phyloP scores from a whole-genome alignment of 92 coral and sea anemone species.

The Parazoanthus atlanticus region DNA sequence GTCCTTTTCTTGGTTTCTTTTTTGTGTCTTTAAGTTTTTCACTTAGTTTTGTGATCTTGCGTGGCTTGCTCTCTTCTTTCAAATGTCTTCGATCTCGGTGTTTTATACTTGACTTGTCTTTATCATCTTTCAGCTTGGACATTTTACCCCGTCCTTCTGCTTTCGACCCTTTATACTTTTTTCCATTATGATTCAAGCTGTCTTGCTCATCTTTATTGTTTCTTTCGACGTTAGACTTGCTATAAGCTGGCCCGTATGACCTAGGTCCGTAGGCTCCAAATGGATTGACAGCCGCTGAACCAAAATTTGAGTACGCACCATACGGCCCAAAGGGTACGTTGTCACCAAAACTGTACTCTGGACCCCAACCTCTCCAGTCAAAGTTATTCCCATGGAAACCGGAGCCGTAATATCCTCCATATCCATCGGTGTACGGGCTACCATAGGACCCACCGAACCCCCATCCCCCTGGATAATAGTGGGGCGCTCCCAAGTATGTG shows the following conservation, averaged over 20 bases:
- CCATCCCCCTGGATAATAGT: constrained; percentile 82
- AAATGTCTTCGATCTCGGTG: constrained; percentile 31
- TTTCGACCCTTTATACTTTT: not conserved
- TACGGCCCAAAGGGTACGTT: not conserved
- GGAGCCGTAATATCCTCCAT: not conserved
- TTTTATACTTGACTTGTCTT: not conserved
- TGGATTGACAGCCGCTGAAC: not conserved
- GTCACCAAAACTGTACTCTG: constrained; percentile 23
- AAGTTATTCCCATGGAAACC: constrained; percentile 9
- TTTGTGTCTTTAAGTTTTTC: not conserved
- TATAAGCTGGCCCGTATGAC: constrained; percentile 36
- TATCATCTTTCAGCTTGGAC: not conserved
- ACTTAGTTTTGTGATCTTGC: constrained; percentile 20
- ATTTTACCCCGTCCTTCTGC: not conserved
- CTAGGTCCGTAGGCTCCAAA: not conserved
- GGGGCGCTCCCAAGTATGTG: constrained; percentile 83
- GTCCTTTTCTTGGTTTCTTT: constrained; percentile 56
- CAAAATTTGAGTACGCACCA: not conserved
- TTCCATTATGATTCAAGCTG: not conserved
- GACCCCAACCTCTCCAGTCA: constrained; percentile 6
- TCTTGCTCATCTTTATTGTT: not conserved
- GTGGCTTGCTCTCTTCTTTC: not conserved
- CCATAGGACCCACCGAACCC: constrained; percentile 58
- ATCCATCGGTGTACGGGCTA: constrained; percentile 4
- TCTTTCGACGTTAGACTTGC: constrained; percentile 65